A percentile compares a stretch with the other conserved stretches of the same genome.
Evolutionary conservation across 1,140 invertebrate species (phyloP).

Genomic region (Amphibalanus amphitrite): DNA sequence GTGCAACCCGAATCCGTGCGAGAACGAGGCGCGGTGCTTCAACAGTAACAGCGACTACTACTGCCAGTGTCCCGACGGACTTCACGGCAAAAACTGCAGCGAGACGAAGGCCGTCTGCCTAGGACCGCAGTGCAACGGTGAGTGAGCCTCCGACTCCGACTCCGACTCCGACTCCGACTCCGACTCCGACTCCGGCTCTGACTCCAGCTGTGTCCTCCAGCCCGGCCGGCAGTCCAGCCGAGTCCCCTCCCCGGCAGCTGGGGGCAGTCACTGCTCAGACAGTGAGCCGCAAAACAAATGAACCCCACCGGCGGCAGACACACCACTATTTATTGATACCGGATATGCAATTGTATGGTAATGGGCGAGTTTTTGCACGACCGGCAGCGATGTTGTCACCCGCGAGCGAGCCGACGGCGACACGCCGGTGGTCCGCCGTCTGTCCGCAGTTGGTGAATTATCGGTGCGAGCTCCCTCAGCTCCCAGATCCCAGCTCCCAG

Average conservation of each 20-base stretch:
- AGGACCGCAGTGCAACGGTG: not conserved
- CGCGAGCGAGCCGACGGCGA: too few relatives aligned
- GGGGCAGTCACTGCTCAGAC: not conserved
- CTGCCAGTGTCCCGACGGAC: conserved; percentile 71
- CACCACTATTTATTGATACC: conserved; percentile 7
- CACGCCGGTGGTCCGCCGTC: too few relatives aligned
- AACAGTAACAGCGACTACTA: conserved; percentile 57
- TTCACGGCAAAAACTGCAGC: conserved; percentile 63
- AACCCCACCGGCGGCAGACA: conserved; percentile 19
- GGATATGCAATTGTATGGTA: not conserved
- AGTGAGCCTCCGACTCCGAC: not conserved
- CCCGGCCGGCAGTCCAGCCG: not conserved
- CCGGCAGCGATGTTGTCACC: not conserved
- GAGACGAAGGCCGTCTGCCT: not conserved
- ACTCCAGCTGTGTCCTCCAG: too few relatives aligned
- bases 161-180: too few relatives aligned
- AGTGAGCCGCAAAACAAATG: conserved; percentile 16
- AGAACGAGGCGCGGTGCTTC: conserved; percentile 57
- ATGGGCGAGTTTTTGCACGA: not conserved
- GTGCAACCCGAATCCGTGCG: conserved; percentile 61
- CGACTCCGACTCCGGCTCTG: too few relatives aligned
- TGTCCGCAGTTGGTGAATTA: too few relatives aligned
- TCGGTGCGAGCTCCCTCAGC: too few relatives aligned
- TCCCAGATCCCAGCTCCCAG: too few relatives aligned
- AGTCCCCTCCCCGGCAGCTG: not conserved